A percentile compares a stretch with the other conserved stretches of the same genome.
Evolutionary conservation across 1,140 invertebrate genomes (phyloP).

Genomic region (Drosophila subobscura): DNA sequence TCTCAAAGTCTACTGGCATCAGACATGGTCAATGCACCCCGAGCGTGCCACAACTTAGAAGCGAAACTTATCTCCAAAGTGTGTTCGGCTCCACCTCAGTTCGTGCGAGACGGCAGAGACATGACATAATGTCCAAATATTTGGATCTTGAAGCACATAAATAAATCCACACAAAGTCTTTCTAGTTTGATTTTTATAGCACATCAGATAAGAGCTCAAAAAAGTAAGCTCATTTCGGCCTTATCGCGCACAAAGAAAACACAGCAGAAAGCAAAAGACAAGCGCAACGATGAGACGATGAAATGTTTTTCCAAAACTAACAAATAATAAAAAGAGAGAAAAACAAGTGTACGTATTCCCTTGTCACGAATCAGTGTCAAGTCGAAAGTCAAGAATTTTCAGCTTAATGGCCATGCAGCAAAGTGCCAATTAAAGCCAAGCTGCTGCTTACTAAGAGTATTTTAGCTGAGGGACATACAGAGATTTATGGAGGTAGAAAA

Average conservation of each 20-base stretch:
- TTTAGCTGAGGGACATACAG: too few species aligned
- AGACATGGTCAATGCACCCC: conserved; percentile 35
- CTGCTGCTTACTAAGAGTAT: conserved; percentile 5
- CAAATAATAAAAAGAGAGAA: conserved; percentile 25
- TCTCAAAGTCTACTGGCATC: conserved; percentile 1
- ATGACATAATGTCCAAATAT: conserved; percentile 68
- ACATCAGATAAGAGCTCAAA: conserved; percentile 51
- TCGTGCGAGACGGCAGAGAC: conserved; percentile 4
- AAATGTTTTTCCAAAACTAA: conserved; percentile 28
- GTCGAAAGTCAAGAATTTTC: conserved; percentile 38
- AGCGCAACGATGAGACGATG: background rate
- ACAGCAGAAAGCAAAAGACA: conserved; percentile 22
- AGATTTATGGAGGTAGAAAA: too few species aligned
- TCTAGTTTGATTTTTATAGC: conserved; percentile 24
- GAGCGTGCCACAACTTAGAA: conserved; percentile 4
- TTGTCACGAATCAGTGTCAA: conserved; percentile 35
- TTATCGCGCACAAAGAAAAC: conserved; percentile 39
- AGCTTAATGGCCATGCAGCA: conserved; percentile 40
- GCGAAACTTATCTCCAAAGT: conserved; percentile 26
- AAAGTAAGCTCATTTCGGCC: conserved; percentile 34
- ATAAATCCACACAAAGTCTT: conserved; percentile 44
- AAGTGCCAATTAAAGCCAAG: conserved; percentile 68
- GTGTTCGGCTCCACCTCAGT: conserved; percentile 7
- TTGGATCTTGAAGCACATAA: conserved; percentile 59
- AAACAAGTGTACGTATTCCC: conserved; percentile 5